Evolutionary conservation across 64 coral and sea anemone genomes (phyloP).

Genomic region (Trachythela sp.): DNA sequence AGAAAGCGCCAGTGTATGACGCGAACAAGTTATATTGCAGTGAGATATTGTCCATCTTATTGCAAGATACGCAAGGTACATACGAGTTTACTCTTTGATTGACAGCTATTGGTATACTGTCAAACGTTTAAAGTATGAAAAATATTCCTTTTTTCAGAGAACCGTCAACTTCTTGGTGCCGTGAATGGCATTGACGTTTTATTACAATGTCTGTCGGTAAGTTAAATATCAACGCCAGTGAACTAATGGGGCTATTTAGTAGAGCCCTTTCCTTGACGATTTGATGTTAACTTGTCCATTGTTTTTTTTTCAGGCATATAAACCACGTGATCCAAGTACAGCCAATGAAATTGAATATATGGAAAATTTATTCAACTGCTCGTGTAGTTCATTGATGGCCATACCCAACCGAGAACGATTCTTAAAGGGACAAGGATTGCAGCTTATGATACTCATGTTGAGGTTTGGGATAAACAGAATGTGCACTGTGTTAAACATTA

Average conservation of each 20-base stretch:
- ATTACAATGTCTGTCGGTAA: conserved; percentile 81
- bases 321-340: conserved; percentile 74
- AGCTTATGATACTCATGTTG: conserved; percentile 98
- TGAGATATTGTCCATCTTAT: conserved; percentile 91
- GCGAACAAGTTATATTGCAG: conserved; percentile 91
- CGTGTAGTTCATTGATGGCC: conserved; percentile 84
- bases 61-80: conserved; percentile 90
- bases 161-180: conserved; percentile 80
- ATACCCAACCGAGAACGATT: conserved; percentile 84
- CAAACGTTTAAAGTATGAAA: background rate
- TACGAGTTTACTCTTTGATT: background rate
- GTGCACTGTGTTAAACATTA: no score
- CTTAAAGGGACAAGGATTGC: conserved; percentile 82
- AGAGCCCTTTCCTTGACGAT: no score
- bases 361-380: conserved; percentile 97
- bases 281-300: background rate
- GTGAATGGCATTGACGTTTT: conserved; percentile 92
- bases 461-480: conserved; percentile 40
- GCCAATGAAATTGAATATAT: conserved; percentile 94
- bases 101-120: background rate
- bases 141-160: conserved; percentile 44
- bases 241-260: no score
- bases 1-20: conserved; percentile 94
- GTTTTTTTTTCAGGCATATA: conserved; percentile 61
- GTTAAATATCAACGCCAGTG: background rate